A percentile compares a stretch with the other conserved stretches of the same genome.
Conservation (phyloP, 1,140 invertebrate species). For the Camponotus pennsylvanicus region DNA sequence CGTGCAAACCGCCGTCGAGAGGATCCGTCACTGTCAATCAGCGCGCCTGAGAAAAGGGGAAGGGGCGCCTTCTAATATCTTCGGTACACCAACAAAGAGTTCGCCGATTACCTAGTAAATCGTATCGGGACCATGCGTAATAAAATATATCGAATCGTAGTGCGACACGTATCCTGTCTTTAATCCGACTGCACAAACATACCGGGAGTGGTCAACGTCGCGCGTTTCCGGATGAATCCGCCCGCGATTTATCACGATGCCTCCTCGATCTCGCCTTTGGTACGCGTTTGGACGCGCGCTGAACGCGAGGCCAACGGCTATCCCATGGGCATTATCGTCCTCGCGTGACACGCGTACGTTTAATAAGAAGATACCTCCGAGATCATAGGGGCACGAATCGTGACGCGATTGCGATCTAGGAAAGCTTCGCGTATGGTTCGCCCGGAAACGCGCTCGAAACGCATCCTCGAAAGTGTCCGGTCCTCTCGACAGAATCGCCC, state of each 20-base stretch:
- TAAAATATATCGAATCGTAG: constrained; percentile 64
- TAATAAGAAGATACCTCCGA: constrained; percentile 14
- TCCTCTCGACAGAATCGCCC: constrained; percentile 21
- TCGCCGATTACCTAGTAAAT: constrained; percentile 48
- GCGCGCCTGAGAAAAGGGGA: background rate
- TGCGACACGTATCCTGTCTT: constrained; percentile 43
- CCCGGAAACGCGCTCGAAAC: constrained; percentile 3
- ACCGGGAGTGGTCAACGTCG: constrained; percentile 29
- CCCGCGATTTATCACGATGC: constrained; percentile 28
- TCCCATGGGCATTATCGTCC: constrained; percentile 47
- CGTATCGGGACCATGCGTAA: constrained; percentile 69
- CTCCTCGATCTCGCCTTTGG: constrained; percentile 42
- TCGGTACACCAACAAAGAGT: constrained; percentile 34
- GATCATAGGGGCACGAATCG: constrained; percentile 27
- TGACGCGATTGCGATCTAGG: constrained; percentile 26
- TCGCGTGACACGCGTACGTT: constrained; percentile 37
- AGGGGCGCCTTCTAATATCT: background rate
- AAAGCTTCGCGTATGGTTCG: constrained; percentile 35
- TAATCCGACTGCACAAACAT: constrained; percentile 25
- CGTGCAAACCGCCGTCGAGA: constrained; percentile 9
- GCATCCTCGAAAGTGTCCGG: background rate
- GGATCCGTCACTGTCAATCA: background rate
- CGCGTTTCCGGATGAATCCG: constrained; percentile 27
- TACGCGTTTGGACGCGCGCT: constrained; percentile 8
- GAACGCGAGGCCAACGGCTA: constrained; percentile 28